phyloP scores from a whole-genome alignment of 2,888 invertebrate species.

The Habroteleia sp. region DNA sequence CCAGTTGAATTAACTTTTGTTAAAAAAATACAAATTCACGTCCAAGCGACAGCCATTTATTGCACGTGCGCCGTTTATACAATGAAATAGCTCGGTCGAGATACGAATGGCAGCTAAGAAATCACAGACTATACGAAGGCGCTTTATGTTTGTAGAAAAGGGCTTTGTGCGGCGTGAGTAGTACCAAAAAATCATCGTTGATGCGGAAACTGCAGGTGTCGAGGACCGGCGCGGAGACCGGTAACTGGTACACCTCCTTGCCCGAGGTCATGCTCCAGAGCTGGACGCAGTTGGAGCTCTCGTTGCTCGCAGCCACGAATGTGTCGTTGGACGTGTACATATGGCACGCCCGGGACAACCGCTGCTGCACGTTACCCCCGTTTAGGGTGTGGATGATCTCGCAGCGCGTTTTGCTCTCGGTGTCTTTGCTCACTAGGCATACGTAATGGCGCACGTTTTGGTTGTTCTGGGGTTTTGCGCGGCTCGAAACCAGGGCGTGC shows the following conservation, averaged over 20 bases:
- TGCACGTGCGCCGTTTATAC: no score
- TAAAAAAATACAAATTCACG: no score
- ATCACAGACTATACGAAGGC: constrained; percentile 44
- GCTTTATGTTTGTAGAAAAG: constrained; percentile 83
- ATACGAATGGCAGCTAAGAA: no score
- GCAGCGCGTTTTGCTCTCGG: constrained; percentile 82
- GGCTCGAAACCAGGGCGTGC: constrained; percentile 86
- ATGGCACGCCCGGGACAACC: constrained; percentile 86
- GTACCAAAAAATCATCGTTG: constrained; percentile 83
- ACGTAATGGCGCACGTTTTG: constrained; percentile 82
- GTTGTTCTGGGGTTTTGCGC: constrained; percentile 86
- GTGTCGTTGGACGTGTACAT: constrained; percentile 83
- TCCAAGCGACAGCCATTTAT: no score
- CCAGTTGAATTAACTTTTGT: no score
- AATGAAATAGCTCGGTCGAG: no score
- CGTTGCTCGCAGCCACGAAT: constrained; percentile 88
- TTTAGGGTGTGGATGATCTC: constrained; percentile 84
- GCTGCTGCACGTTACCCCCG: constrained; percentile 86
- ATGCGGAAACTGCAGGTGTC: constrained; percentile 85
- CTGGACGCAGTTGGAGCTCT: constrained; percentile 85
- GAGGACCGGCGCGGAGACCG: constrained; percentile 85
- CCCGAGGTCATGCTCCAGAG: constrained; percentile 85
- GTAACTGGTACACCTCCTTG: constrained; percentile 83
- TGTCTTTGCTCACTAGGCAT: constrained; percentile 81
- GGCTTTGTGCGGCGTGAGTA: constrained; percentile 86